Conservation (phyloP, 2,113 vertebrate species). For the Acanthochromis polyacanthus region DNA sequence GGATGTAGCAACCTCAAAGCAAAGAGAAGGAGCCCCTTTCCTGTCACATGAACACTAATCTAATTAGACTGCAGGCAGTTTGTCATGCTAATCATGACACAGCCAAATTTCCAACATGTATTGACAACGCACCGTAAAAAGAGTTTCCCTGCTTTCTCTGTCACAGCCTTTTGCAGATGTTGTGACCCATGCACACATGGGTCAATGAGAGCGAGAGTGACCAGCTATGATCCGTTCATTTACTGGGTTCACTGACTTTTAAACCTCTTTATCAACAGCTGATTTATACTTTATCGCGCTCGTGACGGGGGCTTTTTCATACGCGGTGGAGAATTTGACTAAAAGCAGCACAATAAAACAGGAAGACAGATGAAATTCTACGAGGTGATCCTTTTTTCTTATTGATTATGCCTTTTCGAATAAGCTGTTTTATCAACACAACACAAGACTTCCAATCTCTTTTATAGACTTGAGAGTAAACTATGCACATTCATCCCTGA, state of each 20-base stretch:
- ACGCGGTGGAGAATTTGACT: conserved; percentile 1
- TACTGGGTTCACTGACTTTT: conserved; percentile 79
- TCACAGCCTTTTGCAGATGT: conserved; percentile 77
- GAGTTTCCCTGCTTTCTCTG: conserved; percentile 49
- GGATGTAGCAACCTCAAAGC: background rate
- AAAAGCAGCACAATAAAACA: conserved; percentile 8
- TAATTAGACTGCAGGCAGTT: conserved; percentile 62
- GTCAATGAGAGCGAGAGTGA: conserved; percentile 72
- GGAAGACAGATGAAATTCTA: background rate
- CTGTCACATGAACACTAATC: conserved; percentile 43
- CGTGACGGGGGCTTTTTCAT: background rate
- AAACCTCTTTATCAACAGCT: conserved; percentile 75
- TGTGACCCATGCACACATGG: conserved; percentile 79
- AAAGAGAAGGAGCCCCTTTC: background rate
- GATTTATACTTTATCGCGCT: conserved; percentile 28
- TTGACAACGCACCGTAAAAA: conserved; percentile 62
- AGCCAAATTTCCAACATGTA: conserved; percentile 69
- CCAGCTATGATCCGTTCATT: conserved; percentile 73
- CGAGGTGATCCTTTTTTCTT: conserved; percentile 22
- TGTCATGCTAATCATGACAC: conserved; percentile 71
- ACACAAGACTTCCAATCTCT: conserved; percentile 62
- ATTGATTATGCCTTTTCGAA: conserved; percentile 68
- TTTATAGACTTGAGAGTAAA: conserved; percentile 68
- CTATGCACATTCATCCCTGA: conserved; percentile 84
- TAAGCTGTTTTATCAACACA: conserved; percentile 69